Evolutionary conservation across 2,888 invertebrate species (phyloP), one percentile per base, ranked within the genome.

Genomic region (Caenorhabditis afra): DNA sequence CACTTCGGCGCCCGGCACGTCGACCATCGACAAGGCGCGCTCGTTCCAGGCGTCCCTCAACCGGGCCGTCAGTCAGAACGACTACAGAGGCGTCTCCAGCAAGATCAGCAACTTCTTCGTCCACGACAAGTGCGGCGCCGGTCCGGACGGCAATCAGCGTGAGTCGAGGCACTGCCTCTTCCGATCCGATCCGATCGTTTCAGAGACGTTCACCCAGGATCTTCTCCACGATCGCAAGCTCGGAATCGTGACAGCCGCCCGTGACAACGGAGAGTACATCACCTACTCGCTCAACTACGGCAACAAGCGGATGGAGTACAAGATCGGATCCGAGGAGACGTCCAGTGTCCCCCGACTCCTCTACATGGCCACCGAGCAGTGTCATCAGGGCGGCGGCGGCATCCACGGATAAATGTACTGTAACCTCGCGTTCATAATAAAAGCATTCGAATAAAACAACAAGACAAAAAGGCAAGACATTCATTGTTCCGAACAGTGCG

Each of bases 251-350:
- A 52, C 52, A 1, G 14, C n/a, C 29, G 52, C 52, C 8, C 23
- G 52, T 14, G 52, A 52, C 52, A 29, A 52, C 52, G 52, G 52
- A 52, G 14, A 18, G 3, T n/a, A 29, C 14, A 52, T 52, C 52
- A 11, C 14, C 3, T 52, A 52, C 52, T n/a, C 23, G 4, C 29
- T 52, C 20, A 52, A 52, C 52, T 52, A 14, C n/a, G 52, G 52
- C 12, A 29, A 52, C 29, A 52, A 52, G 52, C 10, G 10, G 52
- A 52, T 52, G 52, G 29, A 29, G 23, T 29, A 52, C 29, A 11
- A 52, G 52, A 52, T 52, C 18, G 52, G 29, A 23, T 29, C 29
- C 52, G 29, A 52, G n/a, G 52, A 52, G n/a, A 29, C 4, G 10
- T 0, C 23, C 14, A 3, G 14, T 16, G 7, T 52, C 14, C 52